Evolutionary conservation across 2,797 vertebrate species (phyloP), one percentile per base, ranked within the genome.

Genomic region (Gorsachius magnificus): DNA sequence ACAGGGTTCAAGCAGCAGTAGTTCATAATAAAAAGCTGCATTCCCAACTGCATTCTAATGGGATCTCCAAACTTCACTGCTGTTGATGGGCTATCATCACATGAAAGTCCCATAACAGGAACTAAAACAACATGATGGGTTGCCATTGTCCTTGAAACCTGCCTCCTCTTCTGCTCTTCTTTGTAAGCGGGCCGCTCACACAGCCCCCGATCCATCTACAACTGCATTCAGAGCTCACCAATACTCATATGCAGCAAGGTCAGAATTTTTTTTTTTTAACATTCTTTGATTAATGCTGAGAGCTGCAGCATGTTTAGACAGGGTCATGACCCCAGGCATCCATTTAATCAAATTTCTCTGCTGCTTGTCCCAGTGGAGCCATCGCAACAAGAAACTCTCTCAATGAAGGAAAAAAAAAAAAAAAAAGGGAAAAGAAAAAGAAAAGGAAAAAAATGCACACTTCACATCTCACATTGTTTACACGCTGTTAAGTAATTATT

Each of bases 301-400:
- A 98, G 98, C 98, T 97, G 98, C 97, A 98, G 97, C 97, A 97
- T 98, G 98, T 98, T 98, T 98, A 98, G 98, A 98, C 98, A 98
- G 98, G 98, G 98, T 98, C 98, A 14, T 57, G 98, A 98, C 98
- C 98, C 94, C 97, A 98, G 97, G 98, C 98, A 98, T 98, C 98
- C 98, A 99, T 99, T 99, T 99, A 99, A 98, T 99, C 98, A 98
- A 98, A 98, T 99, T 98, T 98, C 97, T 98, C 98, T 98, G 98
- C 98, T 97, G 97, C 98, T 91, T 98, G 97, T 98, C 98, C 98
- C 98, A 97, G 96, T 93, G 98, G 98, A 98, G 96, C 96, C 97
- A 97, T 98, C 91, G 54, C 97, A 96, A 98, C 95, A 97, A 98
- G 97, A 98, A 98, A 98, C 95, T 97, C 97, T 98, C 97, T 98